Conservation (phyloP, 2,797 vertebrate genomes). For the Yasuhikotakia modesta region DNA sequence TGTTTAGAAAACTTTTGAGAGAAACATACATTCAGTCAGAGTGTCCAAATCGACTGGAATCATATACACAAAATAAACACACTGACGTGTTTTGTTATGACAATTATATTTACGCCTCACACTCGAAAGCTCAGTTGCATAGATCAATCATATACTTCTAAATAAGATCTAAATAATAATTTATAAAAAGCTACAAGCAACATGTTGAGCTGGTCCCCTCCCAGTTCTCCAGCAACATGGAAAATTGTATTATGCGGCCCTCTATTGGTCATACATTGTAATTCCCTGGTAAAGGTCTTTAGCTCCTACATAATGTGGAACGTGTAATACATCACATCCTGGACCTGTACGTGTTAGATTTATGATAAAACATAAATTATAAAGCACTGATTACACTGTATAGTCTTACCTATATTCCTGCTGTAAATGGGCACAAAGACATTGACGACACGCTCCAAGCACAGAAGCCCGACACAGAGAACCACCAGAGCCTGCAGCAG, state of each 20-base stretch:
- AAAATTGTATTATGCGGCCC: conserved; percentile 34
- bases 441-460: conserved; percentile 80
- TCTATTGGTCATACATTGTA: conserved; percentile 39
- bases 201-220: not conserved
- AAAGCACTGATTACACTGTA: no score
- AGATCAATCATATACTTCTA: no score
- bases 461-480: conserved; percentile 72
- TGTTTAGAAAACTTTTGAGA: no score
- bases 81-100: no score
- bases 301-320: no score
- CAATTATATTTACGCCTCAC: not conserved
- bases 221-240: not conserved
- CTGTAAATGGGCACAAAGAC: conserved; percentile 90
- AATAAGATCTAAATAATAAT: no score
- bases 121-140: not conserved
- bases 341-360: no score
- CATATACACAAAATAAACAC: no score
- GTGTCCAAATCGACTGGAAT: no score
- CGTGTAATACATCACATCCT: no score
- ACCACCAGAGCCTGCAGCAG: conserved; percentile 83
- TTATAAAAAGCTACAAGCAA: not conserved
- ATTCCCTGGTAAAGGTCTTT: not conserved
- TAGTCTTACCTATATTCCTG: conserved; percentile 84
- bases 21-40: no score
- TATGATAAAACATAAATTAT: no score